Evolutionary conservation across 2,113 vertebrate species (phyloP), one percentile per base, ranked within the genome.

Genomic region (Heptranchias perlo): DNA sequence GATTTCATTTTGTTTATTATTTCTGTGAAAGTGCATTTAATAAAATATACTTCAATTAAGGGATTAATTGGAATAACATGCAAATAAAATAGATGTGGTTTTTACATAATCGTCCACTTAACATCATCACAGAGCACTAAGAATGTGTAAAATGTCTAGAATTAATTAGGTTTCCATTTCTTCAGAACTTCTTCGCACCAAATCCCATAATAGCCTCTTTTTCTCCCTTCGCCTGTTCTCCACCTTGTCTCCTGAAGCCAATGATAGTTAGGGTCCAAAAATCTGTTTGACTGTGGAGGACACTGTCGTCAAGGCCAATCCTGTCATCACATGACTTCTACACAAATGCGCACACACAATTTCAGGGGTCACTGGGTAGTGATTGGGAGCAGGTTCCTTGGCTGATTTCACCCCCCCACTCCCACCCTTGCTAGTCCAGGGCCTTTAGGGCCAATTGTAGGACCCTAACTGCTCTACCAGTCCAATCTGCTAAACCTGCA

Each of bases 1-100:
- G 52, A n/a, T 92, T 61, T 35, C 31, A 92, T 61, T n/a, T 92
- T 31, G 52, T 92, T 61, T 92, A 92, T 58, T 92, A 61, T 31
- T 91, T n/a, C 87, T 92, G 54, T 92, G 87, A 58, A 92, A 92
- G 54, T 92, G 31, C 87, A 14, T 18, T 92, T 54, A n/a, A n/a
- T 92, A 58, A 92, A 92, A n/a, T 92, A 61, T 92, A 35, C 54
- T 92, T 58, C 52, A n/a, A 58, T 92, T 92, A 61, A 61, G 87
- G 54, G 87, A 92, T 92, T 92, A 92, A 92, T 92, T 92, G 54
- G 28, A 92, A 61, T 61, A 58, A 92, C 87, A 92, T 61, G 52
- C 87, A 61, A 58, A 58, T 54, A 92, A 92, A 92, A 58, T 92
- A 61, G 54, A 92, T 58, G 87, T 18, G 54, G 61, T 82, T 82